A percentile compares a stretch with the other conserved stretches of the same genome.
phyloP scores from a whole-genome alignment of 2,888 invertebrate species.

The Netelia inedita region DNA sequence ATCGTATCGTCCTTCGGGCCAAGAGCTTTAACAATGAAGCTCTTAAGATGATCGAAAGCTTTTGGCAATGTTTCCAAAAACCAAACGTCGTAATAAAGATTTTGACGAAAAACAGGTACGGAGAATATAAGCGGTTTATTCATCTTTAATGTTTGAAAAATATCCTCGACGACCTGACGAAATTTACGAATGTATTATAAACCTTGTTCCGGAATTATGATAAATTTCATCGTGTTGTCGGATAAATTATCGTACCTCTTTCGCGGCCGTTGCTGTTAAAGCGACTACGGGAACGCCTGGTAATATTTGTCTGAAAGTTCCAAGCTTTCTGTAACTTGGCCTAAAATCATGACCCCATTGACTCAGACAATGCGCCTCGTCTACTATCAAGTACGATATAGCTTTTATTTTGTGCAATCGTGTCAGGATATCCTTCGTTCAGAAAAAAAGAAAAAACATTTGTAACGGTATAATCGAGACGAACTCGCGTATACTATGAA shows the following conservation, averaged over 20 bases:
- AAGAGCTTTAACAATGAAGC: conserved; percentile 90
- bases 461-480: conserved; percentile 34
- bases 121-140: conserved; percentile 91
- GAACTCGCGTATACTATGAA: not conserved
- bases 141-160: conserved; percentile 90
- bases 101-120: conserved; percentile 95
- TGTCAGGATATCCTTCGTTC: conserved; percentile 87
- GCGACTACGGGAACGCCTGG: conserved; percentile 92
- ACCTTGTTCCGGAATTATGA: conserved; percentile 19
- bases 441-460: conserved; percentile 36
- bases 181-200: not conserved
- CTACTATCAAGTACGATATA: conserved; percentile 96
- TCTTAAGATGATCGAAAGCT: conserved; percentile 92
- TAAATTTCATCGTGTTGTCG: conserved; percentile 27
- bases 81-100: conserved; percentile 97
- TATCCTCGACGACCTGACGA: conserved; percentile 92
- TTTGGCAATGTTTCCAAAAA: conserved; percentile 94
- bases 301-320: conserved; percentile 88
- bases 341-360: conserved; percentile 99
- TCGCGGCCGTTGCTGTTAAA: conserved; percentile 97
- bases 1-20: conserved; percentile 86
- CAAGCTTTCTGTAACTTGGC: conserved; percentile 97
- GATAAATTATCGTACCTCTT: conserved; percentile 84
- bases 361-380: conserved; percentile 99
- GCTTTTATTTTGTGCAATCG: conserved; percentile 91